These are phyloP conservation scores for Megastigmus dorsalis DNA, from an alignment of 2,888 invertebrate species.

Conservation along the genomic window DNA sequence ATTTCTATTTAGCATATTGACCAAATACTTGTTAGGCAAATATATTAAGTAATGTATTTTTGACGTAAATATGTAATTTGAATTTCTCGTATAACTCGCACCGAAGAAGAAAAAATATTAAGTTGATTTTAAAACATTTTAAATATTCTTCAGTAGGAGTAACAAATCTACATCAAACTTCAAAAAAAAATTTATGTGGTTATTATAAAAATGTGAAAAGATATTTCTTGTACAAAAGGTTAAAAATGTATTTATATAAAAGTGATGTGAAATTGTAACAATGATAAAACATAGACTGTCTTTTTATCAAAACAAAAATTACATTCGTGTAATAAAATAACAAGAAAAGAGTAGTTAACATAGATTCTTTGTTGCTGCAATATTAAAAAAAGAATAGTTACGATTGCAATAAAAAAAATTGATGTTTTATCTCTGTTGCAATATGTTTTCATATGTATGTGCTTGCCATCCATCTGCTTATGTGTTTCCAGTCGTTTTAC, in stretches of 20 bases:
- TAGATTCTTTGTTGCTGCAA: slow-evolving; percentile 18
- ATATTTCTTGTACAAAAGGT: slow-evolving; percentile 37
- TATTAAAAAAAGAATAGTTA: slow-evolving; percentile 3
- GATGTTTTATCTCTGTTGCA: slow-evolving; percentile 31
- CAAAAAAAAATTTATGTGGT: slow-evolving; percentile 14
- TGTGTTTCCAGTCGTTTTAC: slow-evolving; percentile 14
- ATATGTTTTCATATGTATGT: slow-evolving; percentile 1
- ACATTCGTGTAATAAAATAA: slow-evolving; percentile 22
- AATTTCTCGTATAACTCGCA: slow-evolving; percentile 15
- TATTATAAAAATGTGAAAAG: slow-evolving; percentile 14
- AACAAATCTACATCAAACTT: not conserved
- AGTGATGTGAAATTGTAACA: slow-evolving; percentile 26
- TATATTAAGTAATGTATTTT: slow-evolving; percentile 39
- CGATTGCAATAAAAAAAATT: not conserved
- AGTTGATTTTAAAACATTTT: not conserved
- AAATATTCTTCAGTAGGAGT: slow-evolving; percentile 6
- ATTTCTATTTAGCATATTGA: slow-evolving; percentile 62
- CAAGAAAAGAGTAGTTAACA: slow-evolving; percentile 9
- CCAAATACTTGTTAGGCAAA: slow-evolving; percentile 61
- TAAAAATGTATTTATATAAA: slow-evolving; percentile 37
- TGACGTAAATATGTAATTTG: slow-evolving; percentile 35
- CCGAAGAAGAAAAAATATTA: not conserved
- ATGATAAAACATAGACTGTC: slow-evolving; percentile 41
- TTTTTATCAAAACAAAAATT: slow-evolving; percentile 5
- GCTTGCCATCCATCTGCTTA: not conserved